Evolutionary conservation across 2,888 invertebrate genomes (phyloP), one percentile per base, ranked within the genome.

Genomic region (Osmoderma eremita): DNA sequence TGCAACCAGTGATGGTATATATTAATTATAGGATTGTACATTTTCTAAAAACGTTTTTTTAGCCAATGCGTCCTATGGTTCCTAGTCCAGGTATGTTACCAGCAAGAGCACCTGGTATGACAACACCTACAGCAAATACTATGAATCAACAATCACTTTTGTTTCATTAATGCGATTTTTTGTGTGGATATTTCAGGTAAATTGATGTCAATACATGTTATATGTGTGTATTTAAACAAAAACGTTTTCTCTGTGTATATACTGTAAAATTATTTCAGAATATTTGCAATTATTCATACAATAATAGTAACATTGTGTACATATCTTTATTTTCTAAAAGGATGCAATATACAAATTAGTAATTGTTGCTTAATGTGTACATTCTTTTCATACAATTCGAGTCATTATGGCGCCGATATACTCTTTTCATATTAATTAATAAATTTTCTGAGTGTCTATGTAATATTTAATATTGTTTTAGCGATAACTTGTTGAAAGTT

Each of bases 31-130:
- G 15, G 10, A 17, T 42, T 42, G 3, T 42, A 1, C 42, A 42
- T 6, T 10, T 42, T 42, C n/a, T 42, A 17, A 6, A 42, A 42
- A 17, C 1, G 5, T 42, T 65, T 70, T 74, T 73, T 64, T 67
- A 81, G 82, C 79, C 78, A 45, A 78, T 81, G 76, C 80, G 81
- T 70, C 81, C 81, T 13, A 75, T 81, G 70, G 74, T 76, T 39
- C 68, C 75, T 15, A 76, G 72, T 69, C 73, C 76, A 62, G 68
- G 76, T 10, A 77, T 80, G 74, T 74, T 81, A 71, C 75, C 79
- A 18, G 78, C 77, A 48, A 75, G 79, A 65, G 75, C 77, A 20
- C 76, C 77, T 18, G 76, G 79, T 72, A 73, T 76, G 15, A 73
- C 76, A 22, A 78, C 78, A 50, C 73, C 79, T 30, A 71, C 77